These are phyloP conservation scores for Muscina levida DNA, from an alignment of 2,888 invertebrate species.

Conservation along the genomic window DNA sequence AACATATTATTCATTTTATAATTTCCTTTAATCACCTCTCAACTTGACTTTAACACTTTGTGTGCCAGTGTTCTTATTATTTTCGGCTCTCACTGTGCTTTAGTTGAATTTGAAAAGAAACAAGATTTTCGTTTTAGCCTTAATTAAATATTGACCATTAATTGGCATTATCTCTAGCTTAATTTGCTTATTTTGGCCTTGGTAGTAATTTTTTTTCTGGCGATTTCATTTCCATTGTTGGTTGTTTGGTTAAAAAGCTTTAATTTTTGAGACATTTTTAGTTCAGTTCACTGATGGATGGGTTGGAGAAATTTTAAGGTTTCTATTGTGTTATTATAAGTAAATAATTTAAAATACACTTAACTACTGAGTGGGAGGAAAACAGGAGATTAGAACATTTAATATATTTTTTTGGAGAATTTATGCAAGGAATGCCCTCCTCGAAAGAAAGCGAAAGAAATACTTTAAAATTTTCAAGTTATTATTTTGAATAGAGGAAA, in stretches of 20 bases:
- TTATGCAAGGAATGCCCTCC: too few species aligned
- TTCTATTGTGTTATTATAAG: conserved; percentile 18
- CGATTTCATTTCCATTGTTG: too few species aligned
- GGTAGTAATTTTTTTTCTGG: conserved; percentile 9
- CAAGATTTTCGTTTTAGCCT: conserved; percentile 35
- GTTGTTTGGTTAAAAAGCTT: conserved; percentile 23
- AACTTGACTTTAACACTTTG: too few species aligned
- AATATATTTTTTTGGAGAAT: too few species aligned
- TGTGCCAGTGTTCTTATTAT: not conserved
- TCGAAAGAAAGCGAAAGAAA: too few species aligned
- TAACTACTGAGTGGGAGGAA: conserved; percentile 18
- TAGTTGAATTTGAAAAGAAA: conserved; percentile 8
- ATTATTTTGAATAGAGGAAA: too few species aligned
- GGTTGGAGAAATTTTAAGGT: conserved; percentile 14
- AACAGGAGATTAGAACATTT: not conserved
- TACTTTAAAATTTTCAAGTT: too few species aligned
- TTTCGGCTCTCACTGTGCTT: not conserved
- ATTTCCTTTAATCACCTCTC: too few species aligned
- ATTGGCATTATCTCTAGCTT: conserved; percentile 36
- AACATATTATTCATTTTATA: too few species aligned
- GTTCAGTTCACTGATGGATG: conserved; percentile 6
- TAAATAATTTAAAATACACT: conserved; percentile 30
- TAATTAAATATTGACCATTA: conserved; percentile 38
- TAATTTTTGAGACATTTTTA: conserved; percentile 29
- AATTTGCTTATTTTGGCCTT: conserved; percentile 36